Evolutionary conservation across 2,113 vertebrate genomes (phyloP), one percentile per base, ranked within the genome.

Genomic region (Syngnathus floridae): DNA sequence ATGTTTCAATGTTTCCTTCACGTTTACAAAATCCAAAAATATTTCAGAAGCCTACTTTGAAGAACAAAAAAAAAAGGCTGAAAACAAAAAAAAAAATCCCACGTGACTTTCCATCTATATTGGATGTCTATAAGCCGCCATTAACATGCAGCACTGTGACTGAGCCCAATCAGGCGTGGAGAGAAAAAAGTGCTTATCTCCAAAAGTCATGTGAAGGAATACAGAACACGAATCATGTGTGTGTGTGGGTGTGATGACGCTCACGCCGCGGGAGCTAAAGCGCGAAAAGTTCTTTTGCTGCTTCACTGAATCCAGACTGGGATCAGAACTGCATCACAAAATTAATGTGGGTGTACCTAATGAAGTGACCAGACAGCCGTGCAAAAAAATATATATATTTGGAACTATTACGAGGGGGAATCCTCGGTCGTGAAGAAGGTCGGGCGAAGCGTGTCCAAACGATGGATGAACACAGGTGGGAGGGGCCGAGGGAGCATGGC

Each of bases 271-370:
- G 38, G 7, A 61, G n/a, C n/a, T n/a, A 7, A 21, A 13, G 58
- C 43, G 12, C 26, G 38, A 41, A 61, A 61, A 43, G 59, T 26
- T 22, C 2, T 61, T 61, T 61, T 61, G 59, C 59, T 16, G 59
- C 38, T 61, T 61, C 40, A 17, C 11, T 43, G 59, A 43, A 61
- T 43, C 40, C 13, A 1, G 21, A 61, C 26, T 61, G 59, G 38
- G 40, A 61, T 61, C 59, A 22, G 12, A 61, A 61, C 12, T 17
- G 59, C 38, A n/a, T 60, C 38, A 21, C 58, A 22, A 31, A 31
- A 31, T 31, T 3, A 31, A 31, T 31, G 26, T 31, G 26, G 26
- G 26, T 31, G 26, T 31, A 31, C 26, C 26, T 31, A 31, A 31
- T 31, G 26, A 31, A 31, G 26, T 31, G 26, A 31, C 26, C 26